Evolutionary conservation across 2,888 invertebrate species (phyloP), one percentile per base, ranked within the genome.

Genomic region (Marasmarcha lunaedactyla): DNA sequence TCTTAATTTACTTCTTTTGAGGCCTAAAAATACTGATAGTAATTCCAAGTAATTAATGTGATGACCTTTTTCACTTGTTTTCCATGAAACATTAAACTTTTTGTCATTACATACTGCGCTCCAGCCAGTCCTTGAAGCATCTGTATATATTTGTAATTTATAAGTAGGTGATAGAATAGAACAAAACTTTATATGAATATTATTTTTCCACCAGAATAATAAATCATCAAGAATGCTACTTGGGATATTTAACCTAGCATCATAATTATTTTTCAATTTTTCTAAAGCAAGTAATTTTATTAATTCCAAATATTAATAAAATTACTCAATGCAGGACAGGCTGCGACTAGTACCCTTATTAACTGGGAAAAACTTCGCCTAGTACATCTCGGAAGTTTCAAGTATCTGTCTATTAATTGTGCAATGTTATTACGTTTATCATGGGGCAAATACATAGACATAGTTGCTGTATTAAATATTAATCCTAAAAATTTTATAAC

Each of bases 111-210:
- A 41, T 7, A 35, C 20, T 3, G 27, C 27, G 6, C 41, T 37
- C 40, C 37, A 40, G 3, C 40, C 40, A 1, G 36, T 33, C 2
- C 20, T n/a, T 1, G 33, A 37, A 1, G 37, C 33, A 15, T 40
- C 36, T 27, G 40, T 40, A 12, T 34, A 40, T n/a, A 40, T 40
- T 33, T 40, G 33, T 13, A 34, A 20, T 36, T 33, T 33, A 15
- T 36, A 37, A 36, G 7, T 5, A 15, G 11, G n/a, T n/a, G n/a
- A 10, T 2, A 6, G 2, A 4, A 37, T 33, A 5, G 14, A 5
- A 13, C 11, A 6, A 15, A 14, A 33, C 9, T 33, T 37, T 7
- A 2, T 11, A 9, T 35, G 9, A 37, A 40, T 15, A 33, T 40
- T 40, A 14, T 33, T 11, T 9, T 13, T 7, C 40, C 40, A 40